A percentile compares a stretch with the other conserved stretches of the same genome.
phyloP scores from a whole-genome alignment of 2,888 invertebrate species.

The Peribatodes rhomboidaria region DNA sequence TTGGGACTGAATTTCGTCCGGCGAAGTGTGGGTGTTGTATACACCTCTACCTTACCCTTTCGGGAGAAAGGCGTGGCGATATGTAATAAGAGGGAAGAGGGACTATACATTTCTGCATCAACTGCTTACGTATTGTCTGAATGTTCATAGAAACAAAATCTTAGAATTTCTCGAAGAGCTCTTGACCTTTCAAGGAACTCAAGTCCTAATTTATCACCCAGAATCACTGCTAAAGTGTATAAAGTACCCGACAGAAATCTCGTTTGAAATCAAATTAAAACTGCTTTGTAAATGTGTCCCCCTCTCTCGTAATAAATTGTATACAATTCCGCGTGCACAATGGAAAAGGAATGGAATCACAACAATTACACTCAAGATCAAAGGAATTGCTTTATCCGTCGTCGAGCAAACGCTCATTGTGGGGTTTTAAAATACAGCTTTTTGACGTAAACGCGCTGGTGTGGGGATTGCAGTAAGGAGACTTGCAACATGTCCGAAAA shows the following conservation, averaged over 20 bases:
- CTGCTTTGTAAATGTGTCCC: constrained; percentile 47
- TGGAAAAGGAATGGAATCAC: constrained; percentile 56
- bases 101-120: too few species aligned
- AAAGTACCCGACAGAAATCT: constrained; percentile 25
- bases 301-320: constrained; percentile 45
- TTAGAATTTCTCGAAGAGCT: background rate
- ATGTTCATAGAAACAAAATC: too few species aligned
- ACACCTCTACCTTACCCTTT: too few species aligned
- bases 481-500: background rate
- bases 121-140: too few species aligned
- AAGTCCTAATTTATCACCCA: constrained; percentile 12
- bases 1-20: too few species aligned
- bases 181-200: constrained; percentile 8
- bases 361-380: constrained; percentile 59
- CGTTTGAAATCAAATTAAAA: constrained; percentile 37
- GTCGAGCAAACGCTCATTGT: constrained; percentile 49
- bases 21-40: too few species aligned
- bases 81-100: too few species aligned
- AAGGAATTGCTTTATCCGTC: constrained; percentile 54
- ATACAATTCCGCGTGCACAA: constrained; percentile 53
- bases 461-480: constrained; percentile 29
- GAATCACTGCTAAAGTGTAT: constrained; percentile 5
- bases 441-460: constrained; percentile 44
- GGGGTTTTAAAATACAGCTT: constrained; percentile 52
- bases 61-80: too few species aligned